A percentile compares a stretch with the other conserved stretches of the same genome.
phyloP scores from a whole-genome alignment of 2,113 vertebrate species.

The Trichechus manatus region DNA sequence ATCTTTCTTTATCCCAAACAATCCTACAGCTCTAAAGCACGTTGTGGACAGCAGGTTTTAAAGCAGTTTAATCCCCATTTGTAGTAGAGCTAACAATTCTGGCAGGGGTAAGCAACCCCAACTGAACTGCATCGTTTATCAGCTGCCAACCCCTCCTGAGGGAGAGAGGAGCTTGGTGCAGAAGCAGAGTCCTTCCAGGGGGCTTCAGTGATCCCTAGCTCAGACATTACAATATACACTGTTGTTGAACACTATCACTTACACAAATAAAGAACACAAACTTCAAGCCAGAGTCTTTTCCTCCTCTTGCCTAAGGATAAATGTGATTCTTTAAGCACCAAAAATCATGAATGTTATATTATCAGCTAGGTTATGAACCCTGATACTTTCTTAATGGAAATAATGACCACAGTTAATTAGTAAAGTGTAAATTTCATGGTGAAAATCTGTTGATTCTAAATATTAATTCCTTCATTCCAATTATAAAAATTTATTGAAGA shows the following conservation, averaged over 20 bases:
- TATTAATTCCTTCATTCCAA: constrained; percentile 61
- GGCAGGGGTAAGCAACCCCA: background rate
- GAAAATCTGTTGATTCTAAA: constrained; percentile 67
- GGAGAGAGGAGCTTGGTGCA: background rate
- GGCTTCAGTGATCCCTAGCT: background rate
- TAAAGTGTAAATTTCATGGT: constrained; percentile 61
- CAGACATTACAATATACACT: background rate
- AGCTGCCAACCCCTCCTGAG: background rate
- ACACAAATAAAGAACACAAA: constrained; percentile 57
- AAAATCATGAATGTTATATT: background rate
- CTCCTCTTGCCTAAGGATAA: background rate
- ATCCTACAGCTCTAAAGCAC: background rate
- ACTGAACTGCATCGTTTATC: background rate
- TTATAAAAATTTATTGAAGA: constrained; percentile 64
- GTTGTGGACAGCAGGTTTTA: background rate
- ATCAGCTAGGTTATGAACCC: constrained; percentile 5
- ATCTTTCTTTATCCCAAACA: constrained; percentile 58
- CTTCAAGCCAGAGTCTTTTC: constrained; percentile 14
- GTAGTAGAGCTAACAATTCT: constrained; percentile 38
- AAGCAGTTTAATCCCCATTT: constrained; percentile 50
- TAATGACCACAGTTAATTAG: constrained; percentile 40
- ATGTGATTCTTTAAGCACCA: background rate
- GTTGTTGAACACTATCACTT: background rate
- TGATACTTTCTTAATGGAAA: constrained; percentile 59
- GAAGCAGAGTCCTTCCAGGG: background rate